A percentile compares a stretch with the other conserved stretches of the same genome.
These are phyloP conservation scores for Pocillopora meandrina DNA, from an alignment of 92 coral and sea anemone genomes.

Conservation along the genomic window DNA sequence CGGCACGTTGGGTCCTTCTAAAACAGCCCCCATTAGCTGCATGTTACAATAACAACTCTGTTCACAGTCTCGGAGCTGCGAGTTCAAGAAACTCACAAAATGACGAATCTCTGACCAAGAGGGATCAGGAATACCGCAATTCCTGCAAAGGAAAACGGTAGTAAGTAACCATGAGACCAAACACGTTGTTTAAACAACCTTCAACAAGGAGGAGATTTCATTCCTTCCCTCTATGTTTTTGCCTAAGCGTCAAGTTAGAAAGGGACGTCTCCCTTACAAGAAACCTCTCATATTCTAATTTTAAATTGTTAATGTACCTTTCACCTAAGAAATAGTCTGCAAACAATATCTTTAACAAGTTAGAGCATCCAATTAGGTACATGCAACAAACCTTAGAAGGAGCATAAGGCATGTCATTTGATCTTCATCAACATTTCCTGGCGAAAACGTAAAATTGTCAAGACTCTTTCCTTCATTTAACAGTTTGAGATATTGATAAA, in stretches of 20 bases:
- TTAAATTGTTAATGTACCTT: too few relatives aligned
- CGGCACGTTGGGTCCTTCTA: slow-evolving; percentile 37
- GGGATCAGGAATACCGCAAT: slow-evolving; percentile 87
- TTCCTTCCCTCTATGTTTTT: too few relatives aligned
- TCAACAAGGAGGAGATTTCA: too few relatives aligned
- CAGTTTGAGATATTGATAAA: slow-evolving; percentile 67
- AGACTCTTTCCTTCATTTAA: slow-evolving; percentile 47
- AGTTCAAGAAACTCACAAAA: slow-evolving; percentile 83
- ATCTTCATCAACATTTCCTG: slow-evolving; percentile 32
- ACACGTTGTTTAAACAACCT: too few relatives aligned
- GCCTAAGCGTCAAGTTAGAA: too few relatives aligned
- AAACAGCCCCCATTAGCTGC: slow-evolving; percentile 39
- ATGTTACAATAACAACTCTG: slow-evolving; percentile 74
- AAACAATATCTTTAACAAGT: neutral
- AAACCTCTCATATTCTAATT: too few relatives aligned
- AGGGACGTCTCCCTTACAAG: too few relatives aligned
- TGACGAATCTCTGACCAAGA: slow-evolving; percentile 90
- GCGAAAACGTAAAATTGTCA: slow-evolving; percentile 62
- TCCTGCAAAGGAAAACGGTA: slow-evolving; percentile 26
- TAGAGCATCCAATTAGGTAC: neutral
- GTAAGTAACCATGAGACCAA: too few relatives aligned
- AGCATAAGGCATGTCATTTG: slow-evolving; percentile 54
- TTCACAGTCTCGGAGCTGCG: slow-evolving; percentile 84
- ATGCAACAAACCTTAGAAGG: slow-evolving; percentile 35
- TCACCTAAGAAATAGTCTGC: neutral